Percentiles rank a stretch among this genome's conserved stretches.
These are phyloP conservation scores for Oreochromis tanganicae DNA, from an alignment of 2,113 vertebrate species.

Conservation along the genomic window DNA sequence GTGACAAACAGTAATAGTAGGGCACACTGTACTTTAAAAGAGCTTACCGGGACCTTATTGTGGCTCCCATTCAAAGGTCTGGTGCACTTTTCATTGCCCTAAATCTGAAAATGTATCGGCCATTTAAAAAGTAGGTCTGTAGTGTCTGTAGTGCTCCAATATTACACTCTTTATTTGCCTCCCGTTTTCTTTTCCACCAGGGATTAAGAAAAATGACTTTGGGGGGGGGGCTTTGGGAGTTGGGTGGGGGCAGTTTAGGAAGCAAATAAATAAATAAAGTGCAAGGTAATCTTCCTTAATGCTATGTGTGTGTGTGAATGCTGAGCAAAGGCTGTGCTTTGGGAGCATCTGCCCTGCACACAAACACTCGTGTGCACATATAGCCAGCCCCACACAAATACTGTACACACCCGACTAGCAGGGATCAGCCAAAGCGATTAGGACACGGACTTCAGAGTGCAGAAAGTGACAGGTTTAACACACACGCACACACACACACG, in stretches of 20 bases:
- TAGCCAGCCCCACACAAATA: conserved; percentile 28
- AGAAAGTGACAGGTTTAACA: conserved; percentile 48
- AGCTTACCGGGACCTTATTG: neutral
- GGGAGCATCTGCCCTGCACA: conserved; percentile 65
- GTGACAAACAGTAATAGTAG: neutral
- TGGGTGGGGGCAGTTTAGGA: conserved; percentile 15
- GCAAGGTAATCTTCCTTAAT: conserved; percentile 57
- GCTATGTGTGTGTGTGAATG: conserved; percentile 14
- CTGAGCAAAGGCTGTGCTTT: conserved; percentile 62
- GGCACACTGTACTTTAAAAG: neutral
- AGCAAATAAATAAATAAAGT: conserved; percentile 67
- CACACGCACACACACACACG: neutral
- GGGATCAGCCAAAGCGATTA: conserved; percentile 72
- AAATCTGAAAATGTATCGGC: neutral
- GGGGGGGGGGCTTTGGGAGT: neutral
- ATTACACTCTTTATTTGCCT: neutral
- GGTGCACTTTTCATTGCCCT: neutral
- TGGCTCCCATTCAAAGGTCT: neutral
- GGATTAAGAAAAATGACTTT: conserved; percentile 61
- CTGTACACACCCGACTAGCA: conserved; percentile 36
- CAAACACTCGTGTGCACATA: conserved; percentile 26
- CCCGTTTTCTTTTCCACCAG: conserved; percentile 21
- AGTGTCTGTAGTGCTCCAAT: neutral
- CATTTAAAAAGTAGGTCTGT: neutral
- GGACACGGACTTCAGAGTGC: conserved; percentile 62